A percentile compares a stretch with the other conserved stretches of the same genome.
Evolutionary conservation across 2,888 invertebrate genomes (phyloP).

Genomic region (Thecophora atra): DNA sequence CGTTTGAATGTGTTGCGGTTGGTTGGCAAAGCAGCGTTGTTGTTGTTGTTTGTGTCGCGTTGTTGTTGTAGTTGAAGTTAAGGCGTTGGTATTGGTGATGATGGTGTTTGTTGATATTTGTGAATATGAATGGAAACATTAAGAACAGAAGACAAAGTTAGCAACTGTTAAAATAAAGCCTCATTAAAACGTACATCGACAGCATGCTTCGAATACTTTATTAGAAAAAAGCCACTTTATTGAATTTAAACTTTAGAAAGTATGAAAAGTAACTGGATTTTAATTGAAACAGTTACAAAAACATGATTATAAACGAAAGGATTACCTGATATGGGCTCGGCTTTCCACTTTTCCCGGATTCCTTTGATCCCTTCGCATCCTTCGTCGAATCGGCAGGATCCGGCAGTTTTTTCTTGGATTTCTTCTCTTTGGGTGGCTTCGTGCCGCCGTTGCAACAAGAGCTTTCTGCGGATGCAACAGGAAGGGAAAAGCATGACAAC

Average conservation of each 20-base stretch:
- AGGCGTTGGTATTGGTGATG: constrained; percentile 38
- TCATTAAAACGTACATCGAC: background rate
- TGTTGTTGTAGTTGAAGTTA: constrained; percentile 22
- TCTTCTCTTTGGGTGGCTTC: constrained; percentile 75
- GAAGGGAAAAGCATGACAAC: background rate
- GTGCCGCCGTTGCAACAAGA: constrained; percentile 81
- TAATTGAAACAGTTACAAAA: background rate
- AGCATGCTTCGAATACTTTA: background rate
- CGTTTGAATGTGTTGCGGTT: constrained; percentile 22
- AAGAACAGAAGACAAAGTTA: constrained; percentile 15
- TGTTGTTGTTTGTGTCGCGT: constrained; percentile 4
- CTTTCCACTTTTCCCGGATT: constrained; percentile 72
- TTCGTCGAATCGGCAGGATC: constrained; percentile 71
- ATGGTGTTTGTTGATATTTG: constrained; percentile 37
- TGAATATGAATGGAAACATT: constrained; percentile 41
- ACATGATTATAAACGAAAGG: too few species aligned
- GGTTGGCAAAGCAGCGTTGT: constrained; percentile 17
- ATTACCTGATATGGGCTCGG: constrained; percentile 76
- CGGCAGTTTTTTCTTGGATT: constrained; percentile 75
- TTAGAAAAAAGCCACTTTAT: background rate
- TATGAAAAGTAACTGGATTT: background rate
- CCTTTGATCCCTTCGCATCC: constrained; percentile 70
- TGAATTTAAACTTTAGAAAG: too few species aligned
- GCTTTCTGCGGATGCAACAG: constrained; percentile 71
- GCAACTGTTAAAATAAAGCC: background rate